These are phyloP conservation scores for Drosophila asahinai DNA, from an alignment of 1,140 invertebrate species.

Conservation along the genomic window DNA sequence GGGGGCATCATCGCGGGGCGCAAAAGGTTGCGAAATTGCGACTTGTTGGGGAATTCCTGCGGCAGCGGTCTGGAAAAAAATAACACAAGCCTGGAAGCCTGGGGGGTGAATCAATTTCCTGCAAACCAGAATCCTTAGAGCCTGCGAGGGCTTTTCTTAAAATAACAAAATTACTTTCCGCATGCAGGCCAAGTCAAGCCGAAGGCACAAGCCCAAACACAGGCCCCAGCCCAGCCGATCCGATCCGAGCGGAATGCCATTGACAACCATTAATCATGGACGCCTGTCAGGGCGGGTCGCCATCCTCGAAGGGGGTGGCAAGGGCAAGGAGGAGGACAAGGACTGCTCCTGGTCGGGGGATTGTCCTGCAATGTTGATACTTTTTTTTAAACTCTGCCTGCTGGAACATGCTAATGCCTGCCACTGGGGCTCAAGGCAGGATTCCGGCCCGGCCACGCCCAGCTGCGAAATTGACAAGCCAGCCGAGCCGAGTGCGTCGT, in stretches of 20 bases:
- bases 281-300: slow-evolving; percentile 81
- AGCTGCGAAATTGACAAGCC: slow-evolving; percentile 81
- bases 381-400: slow-evolving; percentile 70
- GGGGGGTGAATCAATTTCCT: slow-evolving; percentile 78
- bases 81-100: slow-evolving; percentile 19
- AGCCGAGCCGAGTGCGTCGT: slow-evolving; percentile 74
- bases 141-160: slow-evolving; percentile 75
- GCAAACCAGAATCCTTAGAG: slow-evolving; percentile 56
- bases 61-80: slow-evolving; percentile 73
- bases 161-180: slow-evolving; percentile 84
- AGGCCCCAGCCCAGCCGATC: slow-evolving; percentile 19
- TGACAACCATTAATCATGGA: slow-evolving; percentile 85
- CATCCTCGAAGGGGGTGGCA: slow-evolving; percentile 22
- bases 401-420: slow-evolving; percentile 77
- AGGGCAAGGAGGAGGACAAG: neutral
- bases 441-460: slow-evolving; percentile 68
- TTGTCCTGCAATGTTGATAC: slow-evolving; percentile 67
- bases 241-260: slow-evolving; percentile 69
- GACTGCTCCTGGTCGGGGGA: slow-evolving; percentile 31
- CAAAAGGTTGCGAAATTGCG: slow-evolving; percentile 81
- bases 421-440: slow-evolving; percentile 73
- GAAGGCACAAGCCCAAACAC: neutral
- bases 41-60: slow-evolving; percentile 76
- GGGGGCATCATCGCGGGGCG: slow-evolving; percentile 52
- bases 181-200: slow-evolving; percentile 61